A percentile compares a stretch with the other conserved stretches of the same genome.
These are phyloP conservation scores for Empis stercorea DNA, from an alignment of 2,888 invertebrate genomes.

Conservation along the genomic window DNA sequence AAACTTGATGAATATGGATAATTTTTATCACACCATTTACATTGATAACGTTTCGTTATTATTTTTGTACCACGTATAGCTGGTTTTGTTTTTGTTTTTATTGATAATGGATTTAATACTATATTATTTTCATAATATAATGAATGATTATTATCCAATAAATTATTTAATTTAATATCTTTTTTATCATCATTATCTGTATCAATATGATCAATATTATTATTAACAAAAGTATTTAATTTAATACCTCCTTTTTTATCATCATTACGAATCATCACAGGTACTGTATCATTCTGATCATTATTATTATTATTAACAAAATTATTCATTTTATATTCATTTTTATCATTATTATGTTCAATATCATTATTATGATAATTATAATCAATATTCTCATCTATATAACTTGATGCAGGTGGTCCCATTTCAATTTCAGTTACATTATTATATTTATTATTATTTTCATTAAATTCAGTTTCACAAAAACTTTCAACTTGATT, in stretches of 20 bases:
- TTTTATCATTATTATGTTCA: not conserved
- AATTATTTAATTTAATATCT: not conserved
- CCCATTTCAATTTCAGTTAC: not conserved
- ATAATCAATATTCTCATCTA: too few species aligned
- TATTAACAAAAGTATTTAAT: too few species aligned
- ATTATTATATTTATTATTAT: too few species aligned
- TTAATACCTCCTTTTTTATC: too few species aligned
- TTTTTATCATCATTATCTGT: not conserved
- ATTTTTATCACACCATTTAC: not conserved
- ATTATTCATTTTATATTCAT: too few species aligned
- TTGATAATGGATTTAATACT: not conserved
- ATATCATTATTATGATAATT: too few species aligned
- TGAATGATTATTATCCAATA: not conserved
- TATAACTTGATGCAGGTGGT: not conserved
- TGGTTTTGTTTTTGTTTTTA: not conserved
- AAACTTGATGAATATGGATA: not conserved
- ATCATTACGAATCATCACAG: too few species aligned
- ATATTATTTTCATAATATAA: not conserved
- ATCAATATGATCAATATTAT: not conserved
- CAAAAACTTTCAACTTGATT: too few species aligned
- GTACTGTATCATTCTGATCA: too few species aligned
- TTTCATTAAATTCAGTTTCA: too few species aligned
- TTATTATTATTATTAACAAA: too few species aligned
- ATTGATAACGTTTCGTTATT: not conserved
- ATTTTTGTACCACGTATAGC: not conserved